These are phyloP conservation scores for Corythornis leucogaster DNA, from an alignment of 2,797 vertebrate genomes.

Conservation along the genomic window DNA sequence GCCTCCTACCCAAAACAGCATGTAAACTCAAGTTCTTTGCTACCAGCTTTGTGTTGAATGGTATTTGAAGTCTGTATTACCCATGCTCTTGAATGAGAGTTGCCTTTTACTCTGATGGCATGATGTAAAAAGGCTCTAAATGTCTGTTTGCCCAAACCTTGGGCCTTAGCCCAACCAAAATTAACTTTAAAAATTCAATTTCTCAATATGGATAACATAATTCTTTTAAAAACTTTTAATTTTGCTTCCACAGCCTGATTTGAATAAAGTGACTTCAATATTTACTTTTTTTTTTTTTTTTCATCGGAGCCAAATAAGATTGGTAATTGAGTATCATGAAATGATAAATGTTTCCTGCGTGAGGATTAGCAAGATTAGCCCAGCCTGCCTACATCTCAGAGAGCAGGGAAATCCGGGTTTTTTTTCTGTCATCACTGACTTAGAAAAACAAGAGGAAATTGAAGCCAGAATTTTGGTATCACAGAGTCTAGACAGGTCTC, in stretches of 20 bases:
- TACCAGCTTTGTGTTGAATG: neutral
- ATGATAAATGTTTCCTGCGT: neutral
- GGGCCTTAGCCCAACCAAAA: neutral
- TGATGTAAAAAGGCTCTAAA: neutral
- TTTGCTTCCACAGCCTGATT: neutral
- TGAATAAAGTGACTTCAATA: neutral
- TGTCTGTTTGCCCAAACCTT: neutral
- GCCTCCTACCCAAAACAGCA: neutral
- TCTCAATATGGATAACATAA: neutral
- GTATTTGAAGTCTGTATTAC: neutral
- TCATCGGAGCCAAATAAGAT: neutral
- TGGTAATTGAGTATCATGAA: neutral
- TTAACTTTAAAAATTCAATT: neutral
- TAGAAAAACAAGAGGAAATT: slow-evolving; percentile 9
- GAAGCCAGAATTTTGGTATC: neutral
- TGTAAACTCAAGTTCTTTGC: neutral
- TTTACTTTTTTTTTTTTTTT: neutral
- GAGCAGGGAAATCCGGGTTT: neutral
- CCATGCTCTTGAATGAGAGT: rapidly evolving
- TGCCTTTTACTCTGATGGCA: neutral
- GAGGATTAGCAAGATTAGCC: neutral
- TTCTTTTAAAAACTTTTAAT: neutral
- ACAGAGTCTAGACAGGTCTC: neutral
- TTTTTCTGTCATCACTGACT: neutral
- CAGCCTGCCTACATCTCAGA: neutral